A percentile compares a stretch with the other conserved stretches of the same genome.
These are phyloP conservation scores for Gambusia yucatana DNA, from an alignment of 2,797 vertebrate genomes.

Conservation along the genomic window DNA sequence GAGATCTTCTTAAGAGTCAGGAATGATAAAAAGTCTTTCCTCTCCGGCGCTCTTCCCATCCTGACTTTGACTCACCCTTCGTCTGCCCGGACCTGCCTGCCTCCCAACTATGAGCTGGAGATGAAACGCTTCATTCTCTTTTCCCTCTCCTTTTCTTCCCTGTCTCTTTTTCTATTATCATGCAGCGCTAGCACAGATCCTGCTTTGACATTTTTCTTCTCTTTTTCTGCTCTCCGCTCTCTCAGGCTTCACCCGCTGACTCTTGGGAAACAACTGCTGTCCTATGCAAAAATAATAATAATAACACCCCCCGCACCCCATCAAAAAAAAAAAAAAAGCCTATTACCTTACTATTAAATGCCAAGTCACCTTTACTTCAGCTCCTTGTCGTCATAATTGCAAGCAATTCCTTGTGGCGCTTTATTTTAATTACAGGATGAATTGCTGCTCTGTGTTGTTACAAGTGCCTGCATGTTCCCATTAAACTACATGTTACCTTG, in stretches of 20 bases:
- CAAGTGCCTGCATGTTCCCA: slow-evolving; percentile 34
- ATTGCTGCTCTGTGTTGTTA: slow-evolving; percentile 52
- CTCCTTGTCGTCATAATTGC: slow-evolving; percentile 41
- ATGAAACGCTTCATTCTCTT: slow-evolving; percentile 73
- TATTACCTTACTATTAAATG: slow-evolving; percentile 51
- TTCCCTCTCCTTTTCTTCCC: slow-evolving; percentile 21
- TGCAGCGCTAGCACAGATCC: slow-evolving; percentile 59
- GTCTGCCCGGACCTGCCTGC: slow-evolving; percentile 68
- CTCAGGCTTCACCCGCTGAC: slow-evolving; percentile 69
- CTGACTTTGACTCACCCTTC: slow-evolving; percentile 81
- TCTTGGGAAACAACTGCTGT: slow-evolving; percentile 74
- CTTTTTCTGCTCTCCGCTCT: slow-evolving; percentile 56
- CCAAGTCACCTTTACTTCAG: slow-evolving; percentile 58
- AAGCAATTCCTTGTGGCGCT: slow-evolving; percentile 46
- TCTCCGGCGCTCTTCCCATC: slow-evolving; percentile 66
- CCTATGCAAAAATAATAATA: slow-evolving; percentile 59
- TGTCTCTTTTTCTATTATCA: slow-evolving; percentile 68
- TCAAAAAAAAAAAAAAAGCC: not conserved
- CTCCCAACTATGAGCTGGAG: slow-evolving; percentile 69
- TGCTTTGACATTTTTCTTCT: slow-evolving; percentile 73
- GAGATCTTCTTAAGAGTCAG: slow-evolving; percentile 79
- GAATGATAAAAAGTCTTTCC: slow-evolving; percentile 79
- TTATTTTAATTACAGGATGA: slow-evolving; percentile 57
- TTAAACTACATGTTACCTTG: slow-evolving; percentile 27
- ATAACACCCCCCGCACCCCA: not conserved